Conservation (phyloP, 2,797 vertebrate species). For the Spheniscus humboldti region DNA sequence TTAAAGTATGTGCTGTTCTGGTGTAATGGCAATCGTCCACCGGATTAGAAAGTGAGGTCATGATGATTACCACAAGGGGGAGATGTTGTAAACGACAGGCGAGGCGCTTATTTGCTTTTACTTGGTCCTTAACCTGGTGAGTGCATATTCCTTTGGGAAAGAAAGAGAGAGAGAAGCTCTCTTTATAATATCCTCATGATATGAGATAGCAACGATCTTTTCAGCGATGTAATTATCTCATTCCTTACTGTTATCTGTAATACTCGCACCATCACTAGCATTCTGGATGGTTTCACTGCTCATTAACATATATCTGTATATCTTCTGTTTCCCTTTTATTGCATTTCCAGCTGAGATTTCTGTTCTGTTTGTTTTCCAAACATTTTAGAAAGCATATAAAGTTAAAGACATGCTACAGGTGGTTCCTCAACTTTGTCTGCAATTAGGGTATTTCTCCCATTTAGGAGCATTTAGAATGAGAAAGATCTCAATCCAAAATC, state of each 20-base stretch:
- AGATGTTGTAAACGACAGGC: slow-evolving; percentile 3
- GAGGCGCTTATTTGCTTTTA: not conserved
- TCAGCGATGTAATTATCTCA: slow-evolving; percentile 38
- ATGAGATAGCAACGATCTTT: slow-evolving; percentile 24
- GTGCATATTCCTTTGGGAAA: not conserved
- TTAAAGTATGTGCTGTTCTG: not conserved
- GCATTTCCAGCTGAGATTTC: not conserved
- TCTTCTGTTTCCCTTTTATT: not conserved
- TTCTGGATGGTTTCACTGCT: slow-evolving; percentile 26
- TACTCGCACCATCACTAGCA: not conserved
- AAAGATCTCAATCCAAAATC: not conserved
- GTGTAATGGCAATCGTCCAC: not conserved
- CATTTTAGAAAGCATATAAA: not conserved
- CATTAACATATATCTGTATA: not conserved
- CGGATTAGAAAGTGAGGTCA: slow-evolving; percentile 25
- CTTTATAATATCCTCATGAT: slow-evolving; percentile 22
- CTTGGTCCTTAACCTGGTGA: slow-evolving; percentile 22
- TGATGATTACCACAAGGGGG: slow-evolving; percentile 19
- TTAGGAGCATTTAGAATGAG: not conserved
- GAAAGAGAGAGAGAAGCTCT: not conserved
- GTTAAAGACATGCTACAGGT: not conserved
- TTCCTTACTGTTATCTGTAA: slow-evolving; percentile 23
- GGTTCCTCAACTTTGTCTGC: not conserved
- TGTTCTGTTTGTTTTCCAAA: not conserved
- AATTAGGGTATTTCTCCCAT: not conserved